phyloP scores from a whole-genome alignment of 2,888 invertebrate genomes.

The Nomada ferruginata region DNA sequence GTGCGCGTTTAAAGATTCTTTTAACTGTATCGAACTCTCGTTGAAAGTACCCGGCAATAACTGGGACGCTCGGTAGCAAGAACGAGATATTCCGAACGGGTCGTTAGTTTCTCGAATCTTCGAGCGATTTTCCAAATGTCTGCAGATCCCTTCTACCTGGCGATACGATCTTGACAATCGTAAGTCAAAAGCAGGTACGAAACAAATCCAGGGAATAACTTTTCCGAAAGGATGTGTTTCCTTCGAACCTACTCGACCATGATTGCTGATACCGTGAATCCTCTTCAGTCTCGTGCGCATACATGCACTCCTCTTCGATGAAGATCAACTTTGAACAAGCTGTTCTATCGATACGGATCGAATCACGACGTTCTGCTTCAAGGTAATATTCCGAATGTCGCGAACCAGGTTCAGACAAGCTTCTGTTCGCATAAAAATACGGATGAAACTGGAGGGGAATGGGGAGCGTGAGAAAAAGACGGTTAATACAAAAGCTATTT shows the following conservation, averaged over 20 bases:
- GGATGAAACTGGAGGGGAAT: neutral
- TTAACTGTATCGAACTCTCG: neutral
- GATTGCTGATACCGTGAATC: neutral
- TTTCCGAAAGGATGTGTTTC: neutral
- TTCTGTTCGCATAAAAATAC: neutral
- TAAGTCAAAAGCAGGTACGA: neutral
- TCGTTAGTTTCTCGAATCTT: neutral
- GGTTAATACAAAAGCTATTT: conserved; percentile 73
- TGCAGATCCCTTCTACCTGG: neutral
- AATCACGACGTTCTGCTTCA: neutral
- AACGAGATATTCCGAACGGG: neutral
- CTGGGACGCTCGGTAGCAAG: neutral
- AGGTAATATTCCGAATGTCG: neutral
- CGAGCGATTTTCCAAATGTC: neutral
- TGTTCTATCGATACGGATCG: neutral
- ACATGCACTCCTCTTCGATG: neutral
- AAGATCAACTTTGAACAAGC: neutral
- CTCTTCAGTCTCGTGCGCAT: neutral
- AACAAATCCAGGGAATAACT: neutral
- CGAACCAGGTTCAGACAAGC: neutral
- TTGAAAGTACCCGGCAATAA: neutral
- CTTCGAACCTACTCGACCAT: neutral
- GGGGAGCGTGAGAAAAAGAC: conserved; percentile 7
- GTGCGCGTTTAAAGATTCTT: neutral
- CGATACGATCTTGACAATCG: neutral